Conservation (phyloP, 2,888 invertebrate genomes). For the Trissoscelio sp. region DNA sequence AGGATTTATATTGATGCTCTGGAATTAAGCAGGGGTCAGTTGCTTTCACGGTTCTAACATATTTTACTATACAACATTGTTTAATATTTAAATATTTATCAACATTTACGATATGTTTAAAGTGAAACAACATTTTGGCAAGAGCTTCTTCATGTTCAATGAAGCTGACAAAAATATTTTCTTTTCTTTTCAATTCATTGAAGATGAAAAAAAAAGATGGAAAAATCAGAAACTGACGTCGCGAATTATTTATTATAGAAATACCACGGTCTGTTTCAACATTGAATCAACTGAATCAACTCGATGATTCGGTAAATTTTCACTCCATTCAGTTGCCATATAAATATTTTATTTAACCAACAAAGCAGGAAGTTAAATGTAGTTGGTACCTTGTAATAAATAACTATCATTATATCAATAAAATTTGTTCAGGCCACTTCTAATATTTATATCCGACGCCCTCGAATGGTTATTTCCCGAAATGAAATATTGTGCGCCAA, state of each 20-base stretch:
- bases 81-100: constrained; percentile 27
- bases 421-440: constrained; percentile 62
- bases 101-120: constrained; percentile 29
- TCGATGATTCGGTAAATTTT: constrained; percentile 37
- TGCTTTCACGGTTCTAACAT: constrained; percentile 24
- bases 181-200: not conserved
- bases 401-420: constrained; percentile 55
- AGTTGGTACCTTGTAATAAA: constrained; percentile 42
- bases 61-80: constrained; percentile 31
- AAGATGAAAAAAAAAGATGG: not conserved
- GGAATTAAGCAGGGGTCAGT: constrained; percentile 6
- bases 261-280: not conserved
- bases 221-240: constrained; percentile 7
- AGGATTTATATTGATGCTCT: not conserved
- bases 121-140: constrained; percentile 7
- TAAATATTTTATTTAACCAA: constrained; percentile 62
- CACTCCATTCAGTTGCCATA: constrained; percentile 18
- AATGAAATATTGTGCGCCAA: constrained; percentile 62
- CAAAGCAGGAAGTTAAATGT: constrained; percentile 58
- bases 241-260: not conserved
- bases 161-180: not conserved
- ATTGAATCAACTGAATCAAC: constrained; percentile 7
- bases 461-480: constrained; percentile 18
- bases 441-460: constrained; percentile 45
- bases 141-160: not conserved